Evolutionary conservation across 2,113 vertebrate genomes (phyloP).

Genomic region (Todiramphus saurophagus): DNA sequence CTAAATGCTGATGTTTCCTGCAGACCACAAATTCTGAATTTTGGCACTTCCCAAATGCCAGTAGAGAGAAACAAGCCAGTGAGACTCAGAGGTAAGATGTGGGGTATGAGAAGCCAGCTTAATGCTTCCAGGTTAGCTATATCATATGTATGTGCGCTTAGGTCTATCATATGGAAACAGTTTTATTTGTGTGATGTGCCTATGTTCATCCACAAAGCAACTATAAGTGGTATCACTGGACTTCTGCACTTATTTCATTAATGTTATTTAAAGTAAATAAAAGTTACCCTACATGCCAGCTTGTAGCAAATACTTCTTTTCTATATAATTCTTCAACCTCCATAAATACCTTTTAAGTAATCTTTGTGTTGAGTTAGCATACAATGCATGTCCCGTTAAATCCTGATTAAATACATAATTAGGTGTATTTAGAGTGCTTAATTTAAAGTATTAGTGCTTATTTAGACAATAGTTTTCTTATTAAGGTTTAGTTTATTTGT

Average conservation of each 20-base stretch:
- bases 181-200: not conserved
- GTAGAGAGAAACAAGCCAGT: not conserved
- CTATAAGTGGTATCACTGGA: not conserved
- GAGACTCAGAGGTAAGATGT: not conserved
- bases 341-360: conserved; percentile 3
- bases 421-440: conserved; percentile 54
- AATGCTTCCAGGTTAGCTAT: not conserved
- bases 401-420: conserved; percentile 54
- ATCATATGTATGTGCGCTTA: not conserved
- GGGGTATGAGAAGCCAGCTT: not conserved
- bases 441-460: conserved; percentile 54
- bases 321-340: not conserved
- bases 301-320: not conserved
- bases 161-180: not conserved
- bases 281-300: not conserved
- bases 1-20: not conserved
- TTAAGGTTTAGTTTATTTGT: conserved; percentile 49
- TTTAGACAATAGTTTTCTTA: conserved; percentile 65
- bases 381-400: conserved; percentile 25
- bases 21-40: not conserved
- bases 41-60: not conserved
- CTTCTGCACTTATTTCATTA: not conserved
- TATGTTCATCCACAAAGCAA: not conserved
- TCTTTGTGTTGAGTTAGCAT: conserved; percentile 28
- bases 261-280: not conserved